phyloP scores from a whole-genome alignment of 2,113 vertebrate genomes.

The Prochilodus magdalenae region DNA sequence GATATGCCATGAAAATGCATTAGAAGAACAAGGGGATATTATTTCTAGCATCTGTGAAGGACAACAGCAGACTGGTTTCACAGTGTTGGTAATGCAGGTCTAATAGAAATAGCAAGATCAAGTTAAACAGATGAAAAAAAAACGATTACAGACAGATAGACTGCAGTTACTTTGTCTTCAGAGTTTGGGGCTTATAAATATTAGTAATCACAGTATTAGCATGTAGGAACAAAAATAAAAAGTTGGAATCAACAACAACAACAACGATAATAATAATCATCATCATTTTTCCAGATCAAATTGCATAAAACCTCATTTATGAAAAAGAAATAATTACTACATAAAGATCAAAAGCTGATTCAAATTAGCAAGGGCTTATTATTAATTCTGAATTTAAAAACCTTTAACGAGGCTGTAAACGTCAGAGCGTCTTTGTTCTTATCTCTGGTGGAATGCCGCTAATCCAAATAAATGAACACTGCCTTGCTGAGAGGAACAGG shows the following conservation, averaged over 20 bases:
- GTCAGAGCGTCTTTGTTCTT: constrained; percentile 73
- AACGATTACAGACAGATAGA: neutral
- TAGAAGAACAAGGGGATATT: constrained; percentile 21
- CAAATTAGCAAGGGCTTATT: constrained; percentile 77
- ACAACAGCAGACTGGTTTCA: neutral
- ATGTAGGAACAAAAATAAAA: neutral
- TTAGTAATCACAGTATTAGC: neutral
- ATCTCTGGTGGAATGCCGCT: constrained; percentile 79
- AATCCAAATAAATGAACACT: constrained; percentile 79
- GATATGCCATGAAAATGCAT: constrained; percentile 55
- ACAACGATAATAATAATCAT: constrained; percentile 36
- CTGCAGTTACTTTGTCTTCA: neutral
- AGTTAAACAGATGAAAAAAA: neutral
- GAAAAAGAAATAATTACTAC: constrained; percentile 65
- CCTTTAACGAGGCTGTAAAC: constrained; percentile 72
- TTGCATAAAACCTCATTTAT: constrained; percentile 67
- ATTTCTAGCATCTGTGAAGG: constrained; percentile 19
- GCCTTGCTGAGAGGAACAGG: constrained; percentile 75
- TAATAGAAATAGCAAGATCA: neutral
- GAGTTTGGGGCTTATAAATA: neutral
- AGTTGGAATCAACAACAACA: neutral
- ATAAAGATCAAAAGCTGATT: constrained; percentile 75
- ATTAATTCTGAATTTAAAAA: constrained; percentile 76
- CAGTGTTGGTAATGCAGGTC: neutral
- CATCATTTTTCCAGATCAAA: constrained; percentile 64